A percentile compares a stretch with the other conserved stretches of the same genome.
These are phyloP conservation scores for Sphaeramia orbicularis DNA, from an alignment of 2,797 vertebrate species.

Conservation along the genomic window DNA sequence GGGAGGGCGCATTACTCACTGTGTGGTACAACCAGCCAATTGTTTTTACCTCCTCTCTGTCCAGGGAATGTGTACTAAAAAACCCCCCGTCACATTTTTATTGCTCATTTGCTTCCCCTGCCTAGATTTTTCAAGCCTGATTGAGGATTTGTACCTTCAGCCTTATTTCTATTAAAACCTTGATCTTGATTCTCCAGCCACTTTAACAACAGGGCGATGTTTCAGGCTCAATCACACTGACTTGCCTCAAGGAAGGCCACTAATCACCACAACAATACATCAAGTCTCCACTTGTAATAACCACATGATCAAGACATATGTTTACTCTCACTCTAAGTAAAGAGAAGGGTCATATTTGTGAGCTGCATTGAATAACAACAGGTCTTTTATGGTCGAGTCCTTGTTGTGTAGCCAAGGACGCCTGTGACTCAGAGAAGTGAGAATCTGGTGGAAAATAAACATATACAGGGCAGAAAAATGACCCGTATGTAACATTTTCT, in stretches of 20 bases:
- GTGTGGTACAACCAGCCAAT: slow-evolving; percentile 53
- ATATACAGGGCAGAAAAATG: too few relatives aligned
- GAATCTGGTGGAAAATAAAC: neutral
- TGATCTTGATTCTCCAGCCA: neutral
- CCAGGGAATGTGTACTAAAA: slow-evolving; percentile 40
- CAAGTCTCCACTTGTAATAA: neutral
- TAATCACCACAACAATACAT: slow-evolving; percentile 18
- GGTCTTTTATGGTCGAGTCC: slow-evolving; percentile 31
- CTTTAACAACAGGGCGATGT: slow-evolving; percentile 9
- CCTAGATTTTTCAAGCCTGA: neutral
- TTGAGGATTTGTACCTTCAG: slow-evolving; percentile 9
- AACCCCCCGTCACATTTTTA: slow-evolving; percentile 27
- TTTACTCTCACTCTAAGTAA: slow-evolving; percentile 11
- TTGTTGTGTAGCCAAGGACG: slow-evolving; percentile 40
- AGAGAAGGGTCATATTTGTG: slow-evolving; percentile 6
- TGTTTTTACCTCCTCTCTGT: slow-evolving; percentile 21
- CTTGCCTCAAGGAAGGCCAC: neutral
- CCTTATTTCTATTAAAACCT: slow-evolving; percentile 1
- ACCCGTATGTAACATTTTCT: too few relatives aligned
- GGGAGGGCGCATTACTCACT: slow-evolving; percentile 50
- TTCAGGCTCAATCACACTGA: neutral
- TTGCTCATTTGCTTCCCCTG: slow-evolving; percentile 23
- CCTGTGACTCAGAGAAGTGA: neutral
- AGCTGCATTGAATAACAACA: slow-evolving; percentile 29
- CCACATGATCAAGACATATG: slow-evolving; percentile 25